Evolutionary conservation across 2,888 invertebrate species (phyloP), one percentile per base, ranked within the genome.

Genomic region (Drosophila peninsularis): DNA sequence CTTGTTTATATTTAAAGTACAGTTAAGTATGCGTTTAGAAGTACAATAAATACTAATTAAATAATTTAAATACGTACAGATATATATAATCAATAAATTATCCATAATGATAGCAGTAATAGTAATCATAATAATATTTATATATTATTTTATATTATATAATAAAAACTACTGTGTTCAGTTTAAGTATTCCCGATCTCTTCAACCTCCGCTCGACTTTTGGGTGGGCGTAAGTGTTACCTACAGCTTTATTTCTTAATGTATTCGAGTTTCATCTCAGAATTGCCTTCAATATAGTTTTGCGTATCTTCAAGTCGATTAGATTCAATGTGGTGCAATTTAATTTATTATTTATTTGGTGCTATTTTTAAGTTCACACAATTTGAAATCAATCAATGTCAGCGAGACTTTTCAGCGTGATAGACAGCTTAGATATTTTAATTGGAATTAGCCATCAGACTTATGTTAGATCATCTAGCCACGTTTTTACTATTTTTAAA

Each of bases 11-110:
- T 72, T 71, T 86, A 83, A 86, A 88, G 80, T 90, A 89, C 86
- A 90, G 82, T 80, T 88, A 85, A 69, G 68, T 82, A 76, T 37
- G 64, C 30, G 32, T 58, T 90, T 88, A 90, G 71, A 77, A 75
- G 64, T 90, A 87, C 80, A 88, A 88, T 90, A 90, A 81, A 88
- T 88, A 90, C 88, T 90, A 90, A 90, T 89, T 71, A 89, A 89
- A 90, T 90, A 90, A 90, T 89, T 90, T 88, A 89, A 83, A 78
- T 82, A 80, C 71, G 49, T 52, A 57, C 58, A 57, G 52, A 52
- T 44, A 57, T 60, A 57, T 63, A 53, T 52, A 57, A 55, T 79
- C 85, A 89, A 88, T 84, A 88, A 89, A 79, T 88, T 84, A 89
- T 70, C 58, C 71, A 82, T 80, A 68, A 60, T 75, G 7, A 50